Evolutionary conservation across 1,140 invertebrate genomes (phyloP).

Genomic region (Bombus superbus): DNA sequence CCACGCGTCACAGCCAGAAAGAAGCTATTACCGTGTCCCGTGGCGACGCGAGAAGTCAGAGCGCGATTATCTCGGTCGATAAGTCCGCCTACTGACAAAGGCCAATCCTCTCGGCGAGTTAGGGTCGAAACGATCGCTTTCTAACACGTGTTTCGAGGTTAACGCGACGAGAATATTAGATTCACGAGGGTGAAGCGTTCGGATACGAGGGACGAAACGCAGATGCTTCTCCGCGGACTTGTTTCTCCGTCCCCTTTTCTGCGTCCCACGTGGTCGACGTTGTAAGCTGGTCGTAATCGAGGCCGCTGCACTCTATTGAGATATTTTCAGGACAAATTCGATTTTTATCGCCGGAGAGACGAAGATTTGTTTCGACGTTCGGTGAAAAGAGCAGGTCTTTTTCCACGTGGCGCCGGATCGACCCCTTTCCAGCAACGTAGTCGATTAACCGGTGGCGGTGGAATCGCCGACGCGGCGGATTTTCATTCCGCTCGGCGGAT

Average conservation of each 20-base stretch:
- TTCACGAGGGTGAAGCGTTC: conserved; percentile 42
- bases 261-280: not conserved
- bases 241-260: not conserved
- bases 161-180: conserved; percentile 71
- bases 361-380: no score
- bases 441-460: not conserved
- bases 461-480: conserved; percentile 25
- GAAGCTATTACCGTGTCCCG: not conserved
- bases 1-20: not conserved
- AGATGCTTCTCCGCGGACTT: conserved; percentile 18
- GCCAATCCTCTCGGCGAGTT: not conserved
- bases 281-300: not conserved
- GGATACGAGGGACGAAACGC: conserved; percentile 21
- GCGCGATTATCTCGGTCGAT: conserved; percentile 21
- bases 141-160: conserved; percentile 68
- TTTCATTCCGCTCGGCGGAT: conserved; percentile 31
- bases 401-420: no score
- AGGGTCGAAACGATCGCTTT: conserved; percentile 36
- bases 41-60: conserved; percentile 3
- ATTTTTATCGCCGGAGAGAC: accelerated
- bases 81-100: not conserved
- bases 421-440: no score
- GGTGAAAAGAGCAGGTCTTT: no score
- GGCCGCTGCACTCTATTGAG: no score
- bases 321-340: no score